Conservation (phyloP, 2,113 vertebrate species). For the Ahaetulla prasina region DNA sequence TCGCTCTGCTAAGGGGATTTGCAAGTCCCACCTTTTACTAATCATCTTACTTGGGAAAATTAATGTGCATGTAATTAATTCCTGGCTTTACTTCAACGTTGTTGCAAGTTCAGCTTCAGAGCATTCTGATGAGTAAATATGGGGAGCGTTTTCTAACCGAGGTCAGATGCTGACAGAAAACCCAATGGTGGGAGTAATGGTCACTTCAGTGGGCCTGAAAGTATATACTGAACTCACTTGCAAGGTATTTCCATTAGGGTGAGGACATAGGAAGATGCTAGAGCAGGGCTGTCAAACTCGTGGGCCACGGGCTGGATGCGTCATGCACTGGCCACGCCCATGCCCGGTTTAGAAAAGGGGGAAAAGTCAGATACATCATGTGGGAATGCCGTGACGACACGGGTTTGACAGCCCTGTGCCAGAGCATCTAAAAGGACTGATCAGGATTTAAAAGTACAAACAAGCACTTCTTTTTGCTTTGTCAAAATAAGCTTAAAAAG, state of each 20-base stretch:
- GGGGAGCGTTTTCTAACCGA: conserved; percentile 79
- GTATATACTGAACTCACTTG: conserved; percentile 81
- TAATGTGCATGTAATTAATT: neutral
- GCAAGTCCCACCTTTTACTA: neutral
- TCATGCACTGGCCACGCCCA: too few relatives aligned
- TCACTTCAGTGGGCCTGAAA: conserved; percentile 75
- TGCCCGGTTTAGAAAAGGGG: too few relatives aligned
- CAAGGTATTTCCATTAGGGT: conserved; percentile 81
- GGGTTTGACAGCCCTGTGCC: too few relatives aligned
- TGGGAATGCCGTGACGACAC: too few relatives aligned
- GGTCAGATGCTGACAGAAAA: conserved; percentile 77
- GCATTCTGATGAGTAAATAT: conserved; percentile 81
- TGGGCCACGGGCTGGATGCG: too few relatives aligned
- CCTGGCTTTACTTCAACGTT: neutral
- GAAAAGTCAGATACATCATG: too few relatives aligned
- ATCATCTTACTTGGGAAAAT: neutral
- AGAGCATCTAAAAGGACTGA: conserved; percentile 74
- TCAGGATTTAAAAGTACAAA: conserved; percentile 74
- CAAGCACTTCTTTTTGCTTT: neutral
- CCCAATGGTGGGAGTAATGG: conserved; percentile 74
- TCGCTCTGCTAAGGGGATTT: neutral
- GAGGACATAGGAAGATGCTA: conserved; percentile 75
- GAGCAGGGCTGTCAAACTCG: too few relatives aligned
- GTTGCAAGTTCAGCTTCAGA: conserved; percentile 73
- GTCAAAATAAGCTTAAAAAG: neutral